Evolutionary conservation across 2,888 invertebrate species (phyloP).

Genomic region (Andrena bicolor): DNA sequence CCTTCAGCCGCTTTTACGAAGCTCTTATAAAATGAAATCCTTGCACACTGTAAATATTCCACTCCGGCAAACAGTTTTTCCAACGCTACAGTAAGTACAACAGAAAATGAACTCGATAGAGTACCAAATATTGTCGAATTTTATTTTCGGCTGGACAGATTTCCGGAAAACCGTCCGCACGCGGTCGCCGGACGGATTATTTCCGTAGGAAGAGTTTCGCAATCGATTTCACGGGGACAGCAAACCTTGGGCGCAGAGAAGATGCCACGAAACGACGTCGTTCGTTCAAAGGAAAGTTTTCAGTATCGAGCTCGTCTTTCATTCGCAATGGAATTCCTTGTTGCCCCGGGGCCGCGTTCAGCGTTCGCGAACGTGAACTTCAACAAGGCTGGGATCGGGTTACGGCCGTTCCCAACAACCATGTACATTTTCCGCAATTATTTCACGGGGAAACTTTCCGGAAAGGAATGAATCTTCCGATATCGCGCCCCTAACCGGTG

Average conservation of each 20-base stretch:
- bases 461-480: conserved; percentile 43
- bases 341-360: conserved; percentile 29
- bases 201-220: conserved; percentile 26
- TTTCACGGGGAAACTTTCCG: conserved; percentile 35
- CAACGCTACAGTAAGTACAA: too few relatives aligned
- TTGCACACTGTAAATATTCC: too few relatives aligned
- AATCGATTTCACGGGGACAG: conserved; percentile 31
- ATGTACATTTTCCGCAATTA: conserved; percentile 51
- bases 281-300: conserved; percentile 40
- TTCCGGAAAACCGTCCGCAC: not conserved
- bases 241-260: not conserved
- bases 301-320: conserved; percentile 48
- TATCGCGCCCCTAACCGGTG: conserved; percentile 21
- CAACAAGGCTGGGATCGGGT: conserved; percentile 28
- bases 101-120: not conserved
- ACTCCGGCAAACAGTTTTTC: too few relatives aligned
- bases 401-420: conserved; percentile 31
- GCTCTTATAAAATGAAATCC: too few relatives aligned
- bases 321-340: conserved; percentile 42
- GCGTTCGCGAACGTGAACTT: conserved; percentile 21
- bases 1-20: too few relatives aligned
- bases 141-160: not conserved
- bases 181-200: conserved; percentile 18
- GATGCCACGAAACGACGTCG: conserved; percentile 23
- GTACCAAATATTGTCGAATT: not conserved